These are phyloP conservation scores for Calliphora vomitoria DNA, from an alignment of 2,888 invertebrate genomes.

Conservation along the genomic window DNA sequence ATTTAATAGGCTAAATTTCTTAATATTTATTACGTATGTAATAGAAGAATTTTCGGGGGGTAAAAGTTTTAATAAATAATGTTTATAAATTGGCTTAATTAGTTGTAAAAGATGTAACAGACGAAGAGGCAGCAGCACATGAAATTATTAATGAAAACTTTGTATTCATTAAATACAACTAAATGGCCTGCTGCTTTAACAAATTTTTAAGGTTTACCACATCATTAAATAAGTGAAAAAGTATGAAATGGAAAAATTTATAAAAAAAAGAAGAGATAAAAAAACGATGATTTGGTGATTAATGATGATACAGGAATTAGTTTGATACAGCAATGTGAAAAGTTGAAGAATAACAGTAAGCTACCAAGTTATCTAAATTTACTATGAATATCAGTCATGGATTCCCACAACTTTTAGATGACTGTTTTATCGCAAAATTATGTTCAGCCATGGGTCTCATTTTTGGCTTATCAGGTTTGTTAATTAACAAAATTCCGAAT, in stretches of 20 bases:
- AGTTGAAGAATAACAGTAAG: too few species aligned
- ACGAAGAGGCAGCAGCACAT: not conserved
- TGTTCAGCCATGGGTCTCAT: too few species aligned
- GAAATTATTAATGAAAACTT: conserved; percentile 51
- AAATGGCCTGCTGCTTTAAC: not conserved
- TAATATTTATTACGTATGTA: conserved; percentile 2
- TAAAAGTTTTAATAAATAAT: conserved; percentile 37
- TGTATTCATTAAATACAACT: conserved; percentile 3
- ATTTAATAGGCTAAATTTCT: conserved; percentile 7
- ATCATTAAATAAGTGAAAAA: conserved; percentile 11
- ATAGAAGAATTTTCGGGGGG: not conserved
- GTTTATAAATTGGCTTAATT: conserved; percentile 54
- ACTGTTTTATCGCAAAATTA: too few species aligned
- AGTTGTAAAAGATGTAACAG: conserved; percentile 23
- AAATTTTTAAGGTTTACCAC: conserved; percentile 18
- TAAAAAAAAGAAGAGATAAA: not conserved
- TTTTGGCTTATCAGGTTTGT: too few species aligned
- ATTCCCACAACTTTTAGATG: too few species aligned
- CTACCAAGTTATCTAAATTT: too few species aligned
- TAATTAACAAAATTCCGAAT: too few species aligned
- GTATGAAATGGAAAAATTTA: not conserved
- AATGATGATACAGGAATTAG: too few species aligned
- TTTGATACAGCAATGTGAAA: too few species aligned
- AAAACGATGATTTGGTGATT: not conserved
- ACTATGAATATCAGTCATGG: too few species aligned